phyloP scores from a whole-genome alignment of 2,888 invertebrate species.

The Leuctra nigra region DNA sequence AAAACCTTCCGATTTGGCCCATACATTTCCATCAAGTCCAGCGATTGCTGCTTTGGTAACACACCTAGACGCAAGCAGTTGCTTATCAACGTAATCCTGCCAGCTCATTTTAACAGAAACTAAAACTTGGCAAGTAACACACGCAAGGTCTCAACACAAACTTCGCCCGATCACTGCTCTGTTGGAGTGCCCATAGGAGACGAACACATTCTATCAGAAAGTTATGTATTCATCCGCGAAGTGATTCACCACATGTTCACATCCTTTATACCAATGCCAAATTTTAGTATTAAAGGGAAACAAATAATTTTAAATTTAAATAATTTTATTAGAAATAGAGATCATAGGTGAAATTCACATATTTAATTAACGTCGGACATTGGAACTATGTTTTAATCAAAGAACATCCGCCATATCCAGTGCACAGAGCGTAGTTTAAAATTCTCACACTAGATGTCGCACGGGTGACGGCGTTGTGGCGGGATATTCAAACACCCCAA shows the following conservation, averaged over 20 bases:
- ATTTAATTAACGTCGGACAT: no score
- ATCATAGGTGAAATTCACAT: no score
- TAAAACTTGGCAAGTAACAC: conserved; percentile 17
- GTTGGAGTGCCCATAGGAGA: neutral
- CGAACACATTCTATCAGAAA: conserved; percentile 1
- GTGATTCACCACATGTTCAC: conserved; percentile 19
- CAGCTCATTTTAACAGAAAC: conserved; percentile 70
- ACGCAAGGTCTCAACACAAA: conserved; percentile 27
- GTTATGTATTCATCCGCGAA: conserved; percentile 27
- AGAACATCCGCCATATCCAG: no score
- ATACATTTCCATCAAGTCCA: conserved; percentile 91
- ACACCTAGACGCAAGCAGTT: conserved; percentile 91
- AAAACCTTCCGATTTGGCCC: conserved; percentile 91
- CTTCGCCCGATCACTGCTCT: conserved; percentile 30
- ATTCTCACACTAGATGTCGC: no score
- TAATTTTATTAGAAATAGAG: no score
- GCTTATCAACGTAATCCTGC: conserved; percentile 98
- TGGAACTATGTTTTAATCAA: no score
- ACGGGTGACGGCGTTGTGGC: no score
- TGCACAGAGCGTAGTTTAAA: no score
- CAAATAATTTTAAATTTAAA: no score
- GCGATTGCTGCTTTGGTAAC: conserved; percentile 92
- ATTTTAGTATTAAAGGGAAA: no score
- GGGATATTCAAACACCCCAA: no score
- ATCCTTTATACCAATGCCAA: no score